phyloP scores from a whole-genome alignment of 2,113 vertebrate species.

The Machaerirhynchus nigripectus region DNA sequence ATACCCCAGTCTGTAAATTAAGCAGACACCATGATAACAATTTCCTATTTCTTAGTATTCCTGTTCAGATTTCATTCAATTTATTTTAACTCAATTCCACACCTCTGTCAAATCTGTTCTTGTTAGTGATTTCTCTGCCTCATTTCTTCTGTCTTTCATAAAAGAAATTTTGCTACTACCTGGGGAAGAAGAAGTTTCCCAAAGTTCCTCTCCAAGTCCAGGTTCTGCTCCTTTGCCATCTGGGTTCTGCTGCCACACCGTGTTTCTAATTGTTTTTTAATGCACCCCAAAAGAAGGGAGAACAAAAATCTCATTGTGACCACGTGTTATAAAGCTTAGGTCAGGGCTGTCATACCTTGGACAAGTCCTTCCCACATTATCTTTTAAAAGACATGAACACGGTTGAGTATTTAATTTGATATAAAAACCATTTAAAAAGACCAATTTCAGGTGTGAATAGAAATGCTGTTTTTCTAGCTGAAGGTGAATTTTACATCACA shows the following conservation, averaged over 20 bases:
- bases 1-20: not conserved
- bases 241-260: not conserved
- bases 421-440: not conserved
- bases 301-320: not conserved
- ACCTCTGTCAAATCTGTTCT: not conserved
- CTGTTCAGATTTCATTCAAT: not conserved
- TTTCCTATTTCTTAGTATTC: not conserved
- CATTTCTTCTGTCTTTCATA: not conserved
- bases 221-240: not conserved
- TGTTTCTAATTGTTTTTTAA: not conserved
- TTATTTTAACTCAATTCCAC: slow-evolving; percentile 31
- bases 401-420: not conserved
- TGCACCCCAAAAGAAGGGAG: not conserved
- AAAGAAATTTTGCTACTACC: not conserved
- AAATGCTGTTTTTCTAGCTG: not conserved
- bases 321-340: fast-evolving
- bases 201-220: not conserved
- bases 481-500: not conserved
- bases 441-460: not conserved
- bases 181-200: not conserved
- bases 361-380: not conserved
- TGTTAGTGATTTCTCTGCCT: not conserved
- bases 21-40: not conserved
- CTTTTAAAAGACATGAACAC: not conserved
- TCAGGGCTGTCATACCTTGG: not conserved